phyloP scores from a whole-genome alignment of 2,113 vertebrate genomes.

The Rattus rattus region DNA sequence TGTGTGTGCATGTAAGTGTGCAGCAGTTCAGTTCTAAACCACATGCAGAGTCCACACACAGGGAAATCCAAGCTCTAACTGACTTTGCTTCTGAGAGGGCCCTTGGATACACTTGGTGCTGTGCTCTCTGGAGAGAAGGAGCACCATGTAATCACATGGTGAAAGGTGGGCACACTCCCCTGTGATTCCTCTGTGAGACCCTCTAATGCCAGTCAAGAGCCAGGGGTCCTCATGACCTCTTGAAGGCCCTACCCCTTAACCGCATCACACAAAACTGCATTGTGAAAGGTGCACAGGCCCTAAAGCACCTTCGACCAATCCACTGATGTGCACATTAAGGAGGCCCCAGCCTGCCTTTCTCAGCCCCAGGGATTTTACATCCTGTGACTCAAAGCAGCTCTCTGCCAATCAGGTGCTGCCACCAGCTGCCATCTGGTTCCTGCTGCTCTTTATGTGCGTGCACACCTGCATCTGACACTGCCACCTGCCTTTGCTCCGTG shows the following conservation, averaged over 20 bases:
- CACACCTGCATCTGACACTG: not conserved
- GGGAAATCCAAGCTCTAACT: not conserved
- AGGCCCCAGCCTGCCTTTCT: not conserved
- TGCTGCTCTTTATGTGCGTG: fast-evolving
- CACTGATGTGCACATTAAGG: not conserved
- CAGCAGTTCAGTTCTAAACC: not conserved
- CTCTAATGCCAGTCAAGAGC: not conserved
- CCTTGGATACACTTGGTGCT: not conserved
- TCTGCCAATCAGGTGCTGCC: not conserved
- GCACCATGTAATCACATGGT: not conserved
- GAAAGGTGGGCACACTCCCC: not conserved
- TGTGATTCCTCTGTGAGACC: not conserved
- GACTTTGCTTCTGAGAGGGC: not conserved
- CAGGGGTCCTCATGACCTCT: not conserved
- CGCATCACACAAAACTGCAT: not conserved
- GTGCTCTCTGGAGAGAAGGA: not conserved
- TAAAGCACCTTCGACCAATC: not conserved
- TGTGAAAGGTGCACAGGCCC: not conserved
- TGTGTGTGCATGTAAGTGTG: too few relatives aligned
- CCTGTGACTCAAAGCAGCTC: not conserved
- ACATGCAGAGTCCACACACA: not conserved
- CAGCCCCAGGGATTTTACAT: not conserved
- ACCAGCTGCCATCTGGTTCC: not conserved
- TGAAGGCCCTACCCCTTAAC: not conserved
- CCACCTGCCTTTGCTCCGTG: fast-evolving